A percentile compares a stretch with the other conserved stretches of the same genome.
Conservation (phyloP, 2,113 vertebrate species). For the Isichthys henryi region DNA sequence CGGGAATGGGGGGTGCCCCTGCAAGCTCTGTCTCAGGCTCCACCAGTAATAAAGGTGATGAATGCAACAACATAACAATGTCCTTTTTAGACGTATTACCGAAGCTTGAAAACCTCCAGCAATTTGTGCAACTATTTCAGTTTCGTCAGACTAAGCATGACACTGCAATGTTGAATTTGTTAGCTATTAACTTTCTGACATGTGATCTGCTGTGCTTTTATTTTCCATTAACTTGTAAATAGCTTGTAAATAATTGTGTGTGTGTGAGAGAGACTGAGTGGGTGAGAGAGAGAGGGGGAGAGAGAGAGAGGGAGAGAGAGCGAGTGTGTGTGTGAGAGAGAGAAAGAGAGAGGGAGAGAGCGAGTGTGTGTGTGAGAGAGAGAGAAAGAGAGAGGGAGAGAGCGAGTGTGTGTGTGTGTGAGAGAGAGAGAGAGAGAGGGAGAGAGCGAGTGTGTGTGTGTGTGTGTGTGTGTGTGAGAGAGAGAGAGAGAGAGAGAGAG, state of each 20-base stretch:
- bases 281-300: not conserved
- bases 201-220: not conserved
- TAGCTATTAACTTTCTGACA: not conserved
- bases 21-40: not conserved
- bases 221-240: not conserved
- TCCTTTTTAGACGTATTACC: not conserved
- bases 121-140: not conserved
- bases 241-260: not conserved
- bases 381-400: not conserved
- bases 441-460: not conserved
- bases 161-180: not conserved
- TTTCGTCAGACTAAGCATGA: not conserved
- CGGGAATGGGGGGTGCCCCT: not conserved
- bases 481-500: not conserved
- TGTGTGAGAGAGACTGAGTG: not conserved
- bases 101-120: not conserved
- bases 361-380: too few relatives aligned
- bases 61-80: not conserved
- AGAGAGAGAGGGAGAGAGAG: not conserved
- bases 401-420: not conserved
- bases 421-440: not conserved
- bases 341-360: not conserved
- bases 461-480: not conserved
- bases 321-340: too few relatives aligned
- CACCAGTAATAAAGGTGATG: not conserved